phyloP scores from a whole-genome alignment of 2,113 vertebrate genomes.

The Lutjanus erythropterus region DNA sequence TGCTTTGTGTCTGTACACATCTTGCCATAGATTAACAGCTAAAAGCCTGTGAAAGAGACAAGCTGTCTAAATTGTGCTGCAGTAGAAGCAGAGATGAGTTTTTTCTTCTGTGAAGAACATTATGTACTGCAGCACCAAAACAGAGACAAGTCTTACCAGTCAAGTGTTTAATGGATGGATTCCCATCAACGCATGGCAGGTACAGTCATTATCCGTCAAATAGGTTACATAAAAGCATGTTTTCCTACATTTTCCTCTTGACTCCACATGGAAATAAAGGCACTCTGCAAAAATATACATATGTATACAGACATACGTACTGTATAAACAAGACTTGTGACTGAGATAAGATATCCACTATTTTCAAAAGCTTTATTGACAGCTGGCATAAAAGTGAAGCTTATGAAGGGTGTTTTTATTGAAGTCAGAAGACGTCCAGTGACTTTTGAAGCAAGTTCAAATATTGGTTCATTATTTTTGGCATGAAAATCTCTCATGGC shows the following conservation, averaged over 20 bases:
- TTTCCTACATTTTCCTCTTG: background rate
- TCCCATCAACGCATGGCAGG: background rate
- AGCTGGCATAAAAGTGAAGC: conserved; percentile 4
- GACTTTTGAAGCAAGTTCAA: background rate
- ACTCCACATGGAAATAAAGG: conserved; percentile 5
- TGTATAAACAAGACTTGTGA: background rate
- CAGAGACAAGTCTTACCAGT: background rate
- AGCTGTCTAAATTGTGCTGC: background rate
- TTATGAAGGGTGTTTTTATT: background rate
- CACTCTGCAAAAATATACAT: background rate
- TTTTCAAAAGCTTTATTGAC: background rate
- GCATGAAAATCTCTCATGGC: background rate
- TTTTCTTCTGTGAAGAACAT: background rate
- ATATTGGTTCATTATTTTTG: conserved; percentile 14
- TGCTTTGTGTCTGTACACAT: background rate
- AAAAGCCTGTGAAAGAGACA: background rate
- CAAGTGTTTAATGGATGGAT: background rate
- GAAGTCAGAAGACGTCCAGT: background rate
- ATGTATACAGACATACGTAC: background rate
- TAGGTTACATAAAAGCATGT: background rate
- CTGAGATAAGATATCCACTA: background rate
- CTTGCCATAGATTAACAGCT: background rate
- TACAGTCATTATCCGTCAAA: background rate
- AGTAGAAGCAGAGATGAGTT: background rate
- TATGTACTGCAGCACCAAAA: background rate